A percentile compares a stretch with the other conserved stretches of the same genome.
Evolutionary conservation across 2,113 vertebrate genomes (phyloP).

Genomic region (Phycodurus eques): DNA sequence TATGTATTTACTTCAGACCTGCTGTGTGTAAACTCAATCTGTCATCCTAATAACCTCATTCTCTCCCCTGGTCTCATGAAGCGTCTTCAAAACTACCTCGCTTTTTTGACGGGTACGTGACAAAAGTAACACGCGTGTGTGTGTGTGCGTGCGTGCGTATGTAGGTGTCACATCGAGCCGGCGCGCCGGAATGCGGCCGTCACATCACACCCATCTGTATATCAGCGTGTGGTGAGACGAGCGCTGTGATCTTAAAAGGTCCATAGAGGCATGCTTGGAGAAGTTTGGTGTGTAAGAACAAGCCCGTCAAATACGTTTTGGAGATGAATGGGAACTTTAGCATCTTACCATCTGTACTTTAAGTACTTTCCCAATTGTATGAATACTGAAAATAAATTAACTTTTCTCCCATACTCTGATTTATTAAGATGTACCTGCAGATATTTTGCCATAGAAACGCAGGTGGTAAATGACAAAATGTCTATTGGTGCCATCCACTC

Average conservation of each 20-base stretch:
- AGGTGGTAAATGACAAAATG: no score
- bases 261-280: not conserved
- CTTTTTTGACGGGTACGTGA: conserved; percentile 35
- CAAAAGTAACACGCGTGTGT: conserved; percentile 26
- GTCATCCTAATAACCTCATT: conserved; percentile 58
- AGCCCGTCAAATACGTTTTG: no score
- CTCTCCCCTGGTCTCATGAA: conserved; percentile 33
- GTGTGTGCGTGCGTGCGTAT: conserved; percentile 1
- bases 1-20: not conserved
- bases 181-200: conserved; percentile 10
- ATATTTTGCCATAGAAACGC: no score
- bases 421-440: no score
- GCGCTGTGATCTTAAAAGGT: not conserved
- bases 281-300: not conserved
- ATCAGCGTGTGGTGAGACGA: conserved; percentile 24
- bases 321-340: no score
- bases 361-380: no score
- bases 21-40: not conserved
- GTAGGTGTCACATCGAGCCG: not conserved
- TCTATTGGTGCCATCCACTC: not conserved
- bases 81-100: conserved; percentile 40
- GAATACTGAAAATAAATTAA: no score
- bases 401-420: no score
- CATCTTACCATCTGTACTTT: no score
- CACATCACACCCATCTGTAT: conserved; percentile 32